Evolutionary conservation across 2,113 vertebrate species (phyloP), one percentile per base, ranked within the genome.

Genomic region (Salvator merianae): DNA sequence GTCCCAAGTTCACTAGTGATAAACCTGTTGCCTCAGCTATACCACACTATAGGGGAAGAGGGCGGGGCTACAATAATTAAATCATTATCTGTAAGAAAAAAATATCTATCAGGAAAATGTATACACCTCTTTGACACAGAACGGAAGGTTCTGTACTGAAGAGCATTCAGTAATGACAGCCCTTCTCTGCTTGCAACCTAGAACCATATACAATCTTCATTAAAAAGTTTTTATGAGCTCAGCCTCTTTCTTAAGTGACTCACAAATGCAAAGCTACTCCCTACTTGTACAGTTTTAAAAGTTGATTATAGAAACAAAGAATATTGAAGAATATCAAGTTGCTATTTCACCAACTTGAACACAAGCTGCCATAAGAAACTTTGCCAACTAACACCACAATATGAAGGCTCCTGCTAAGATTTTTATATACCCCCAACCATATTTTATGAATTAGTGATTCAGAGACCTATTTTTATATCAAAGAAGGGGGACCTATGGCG

Each of bases 221-320:
- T 7, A 71, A 24, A 5, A 78, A 5, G 36, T 30, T 34, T 82
- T 76, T 70, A 36, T 38, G 62, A 43, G 78, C 36, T 40, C 83
- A 79, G 72, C 9, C 6, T 75, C 79, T 76, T 40, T 75, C 79
- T 76, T 40, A 83, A 66, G 13, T 80, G 74, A 78, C 34, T 77
- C 65, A 82, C 50, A 77, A 59, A 59, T 14, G 9, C 59, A 10
- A 81, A 81, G 26, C 2, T 18, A 9, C 38, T 88, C 72, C 40
- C 9, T 13, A 20, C 0, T 77, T 24, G 1, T 0, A 0, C 16
- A 55, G 30, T 36, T 20, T 4, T 3, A 40, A 3, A 81, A 47
- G 43, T 7, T 47, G 6, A 47, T 47, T 47, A 47, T 9, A 47
- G 43, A 47, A 47, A 47, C 10, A 9, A 47, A 47, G 43, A 47